phyloP scores from a whole-genome alignment of 2,888 invertebrate species.

The Drosophila pegasa region DNA sequence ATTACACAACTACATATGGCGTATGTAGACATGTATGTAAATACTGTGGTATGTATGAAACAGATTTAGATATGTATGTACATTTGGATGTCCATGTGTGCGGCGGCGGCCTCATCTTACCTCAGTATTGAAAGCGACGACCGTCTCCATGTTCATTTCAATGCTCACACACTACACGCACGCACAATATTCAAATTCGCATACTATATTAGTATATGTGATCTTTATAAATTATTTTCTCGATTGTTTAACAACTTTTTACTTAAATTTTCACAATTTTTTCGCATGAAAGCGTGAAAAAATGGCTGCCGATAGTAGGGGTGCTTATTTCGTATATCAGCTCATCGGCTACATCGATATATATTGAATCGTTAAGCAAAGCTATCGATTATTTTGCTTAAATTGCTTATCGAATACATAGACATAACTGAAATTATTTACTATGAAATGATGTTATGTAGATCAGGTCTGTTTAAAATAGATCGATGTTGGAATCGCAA shows the following conservation, averaged over 20 bases:
- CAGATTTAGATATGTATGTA: conserved; percentile 16
- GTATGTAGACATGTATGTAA: conserved; percentile 22
- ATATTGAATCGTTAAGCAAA: conserved; percentile 26
- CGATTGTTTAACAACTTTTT: conserved; percentile 49
- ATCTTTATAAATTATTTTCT: conserved; percentile 40
- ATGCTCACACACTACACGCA: conserved; percentile 65
- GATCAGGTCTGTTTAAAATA: neutral
- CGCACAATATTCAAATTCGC: conserved; percentile 64
- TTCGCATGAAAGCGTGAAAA: conserved; percentile 72
- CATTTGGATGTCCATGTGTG: conserved; percentile 22
- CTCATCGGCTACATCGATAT: conserved; percentile 38
- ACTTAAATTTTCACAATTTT: conserved; percentile 64
- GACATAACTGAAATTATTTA: neutral
- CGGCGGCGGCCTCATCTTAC: conserved; percentile 73
- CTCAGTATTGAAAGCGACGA: conserved; percentile 85
- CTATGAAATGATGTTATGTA: neutral
- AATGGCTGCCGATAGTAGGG: conserved; percentile 76
- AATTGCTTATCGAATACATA: conserved; percentile 10
- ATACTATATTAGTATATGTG: conserved; percentile 49
- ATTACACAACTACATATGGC: conserved; percentile 49
- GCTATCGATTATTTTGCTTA: conserved; percentile 3
- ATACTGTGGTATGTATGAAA: conserved; percentile 3
- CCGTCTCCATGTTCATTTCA: conserved; percentile 83
- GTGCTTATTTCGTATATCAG: conserved; percentile 40
- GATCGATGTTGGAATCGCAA: no score